Evolutionary conservation across 2,797 vertebrate species (phyloP).

Genomic region (Alcedo quadribrachys): DNA sequence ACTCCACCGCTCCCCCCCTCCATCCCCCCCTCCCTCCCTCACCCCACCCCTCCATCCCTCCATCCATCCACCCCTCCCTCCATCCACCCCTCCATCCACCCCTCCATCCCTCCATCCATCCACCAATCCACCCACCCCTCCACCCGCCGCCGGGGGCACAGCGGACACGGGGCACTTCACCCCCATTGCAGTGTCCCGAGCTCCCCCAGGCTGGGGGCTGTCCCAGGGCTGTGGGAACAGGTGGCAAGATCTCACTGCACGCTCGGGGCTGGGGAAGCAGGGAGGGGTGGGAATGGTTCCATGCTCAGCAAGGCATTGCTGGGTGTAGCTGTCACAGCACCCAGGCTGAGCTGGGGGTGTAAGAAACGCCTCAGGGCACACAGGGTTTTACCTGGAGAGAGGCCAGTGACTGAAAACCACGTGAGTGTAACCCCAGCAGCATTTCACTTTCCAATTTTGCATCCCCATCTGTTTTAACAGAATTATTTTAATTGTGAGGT

Average conservation of each 20-base stretch:
- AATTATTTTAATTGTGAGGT: background rate
- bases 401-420: background rate
- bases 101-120: too few species aligned
- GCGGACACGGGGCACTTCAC: accelerated
- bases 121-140: background rate
- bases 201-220: background rate
- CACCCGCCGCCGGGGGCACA: background rate
- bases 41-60: too few species aligned
- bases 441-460: background rate
- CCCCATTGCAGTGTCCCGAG: background rate
- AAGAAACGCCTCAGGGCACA: background rate
- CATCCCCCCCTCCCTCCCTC: too few species aligned
- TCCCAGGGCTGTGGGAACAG: accelerated
- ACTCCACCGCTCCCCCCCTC: too few species aligned
- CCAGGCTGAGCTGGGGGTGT: accelerated
- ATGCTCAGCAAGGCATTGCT: background rate
- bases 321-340: background rate
- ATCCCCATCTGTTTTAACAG: background rate
- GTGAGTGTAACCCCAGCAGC: background rate
- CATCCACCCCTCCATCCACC: too few species aligned
- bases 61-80: background rate
- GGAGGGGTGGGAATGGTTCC: background rate
- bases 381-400: accelerated
- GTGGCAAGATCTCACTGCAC: background rate
- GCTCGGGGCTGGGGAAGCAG: background rate